phyloP scores from a whole-genome alignment of 1,140 invertebrate genomes.

The Archivesica marissinica region DNA sequence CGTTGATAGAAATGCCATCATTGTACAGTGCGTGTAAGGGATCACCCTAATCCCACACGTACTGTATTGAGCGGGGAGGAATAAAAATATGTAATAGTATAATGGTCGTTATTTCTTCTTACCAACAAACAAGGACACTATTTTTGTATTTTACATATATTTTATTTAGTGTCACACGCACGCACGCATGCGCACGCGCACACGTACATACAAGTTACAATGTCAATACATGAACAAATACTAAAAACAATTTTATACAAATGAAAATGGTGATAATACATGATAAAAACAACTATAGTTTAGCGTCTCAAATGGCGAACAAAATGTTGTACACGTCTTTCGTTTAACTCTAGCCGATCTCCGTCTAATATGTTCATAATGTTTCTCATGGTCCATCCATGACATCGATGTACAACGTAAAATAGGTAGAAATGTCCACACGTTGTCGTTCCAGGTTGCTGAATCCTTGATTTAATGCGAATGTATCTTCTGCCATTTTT shows the following conservation, averaged over 20 bases:
- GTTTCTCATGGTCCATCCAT: neutral
- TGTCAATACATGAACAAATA: neutral
- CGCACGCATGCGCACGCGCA: too few species aligned
- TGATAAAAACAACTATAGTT: neutral
- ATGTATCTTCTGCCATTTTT: neutral
- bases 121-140: neutral
- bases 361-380: neutral
- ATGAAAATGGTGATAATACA: neutral
- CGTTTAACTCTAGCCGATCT: neutral
- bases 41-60: conserved; percentile 10
- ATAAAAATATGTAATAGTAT: neutral
- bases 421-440: conserved; percentile 12
- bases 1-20: conserved; percentile 11
- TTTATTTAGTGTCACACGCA: neutral
- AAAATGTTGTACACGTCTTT: too few species aligned
- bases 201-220: neutral
- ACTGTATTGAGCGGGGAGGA: neutral
- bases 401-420: neutral
- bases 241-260: neutral
- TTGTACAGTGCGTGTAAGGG: too few species aligned
- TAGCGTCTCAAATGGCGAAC: neutral
- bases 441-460: neutral
- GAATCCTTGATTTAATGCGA: neutral
- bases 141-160: neutral
- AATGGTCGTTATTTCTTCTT: neutral